Conservation (phyloP, 1,140 invertebrate species). For the Micrasema longulum region DNA sequence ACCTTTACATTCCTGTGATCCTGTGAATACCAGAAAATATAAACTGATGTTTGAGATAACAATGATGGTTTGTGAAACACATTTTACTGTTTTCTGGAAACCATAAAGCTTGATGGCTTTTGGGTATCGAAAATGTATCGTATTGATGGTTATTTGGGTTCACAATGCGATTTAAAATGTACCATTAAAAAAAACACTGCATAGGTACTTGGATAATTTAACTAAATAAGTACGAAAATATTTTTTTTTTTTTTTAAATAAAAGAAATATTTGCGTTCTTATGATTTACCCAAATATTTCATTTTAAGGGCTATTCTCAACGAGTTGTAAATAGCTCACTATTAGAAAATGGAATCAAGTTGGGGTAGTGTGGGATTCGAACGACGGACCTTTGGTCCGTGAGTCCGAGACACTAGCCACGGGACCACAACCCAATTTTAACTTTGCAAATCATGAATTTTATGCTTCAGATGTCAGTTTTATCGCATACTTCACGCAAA, state of each 20-base stretch:
- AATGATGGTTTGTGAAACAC: conserved; percentile 6
- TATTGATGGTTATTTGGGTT: neutral
- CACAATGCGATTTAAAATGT: neutral
- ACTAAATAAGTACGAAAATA: neutral
- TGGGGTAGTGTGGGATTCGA: no score
- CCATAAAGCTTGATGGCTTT: conserved; percentile 15
- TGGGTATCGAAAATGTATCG: neutral
- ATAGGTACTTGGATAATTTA: neutral
- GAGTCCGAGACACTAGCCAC: neutral
- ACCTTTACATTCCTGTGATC: neutral
- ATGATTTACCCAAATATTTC: no score
- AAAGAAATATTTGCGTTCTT: no score
- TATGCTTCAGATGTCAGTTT: no score
- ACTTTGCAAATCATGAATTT: neutral
- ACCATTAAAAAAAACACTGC: neutral
- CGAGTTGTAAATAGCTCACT: no score
- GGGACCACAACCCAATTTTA: no score
- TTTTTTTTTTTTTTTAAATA: neutral
- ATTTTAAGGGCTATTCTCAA: no score
- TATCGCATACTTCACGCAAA: no score
- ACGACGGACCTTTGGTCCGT: no score
- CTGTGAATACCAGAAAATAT: conserved; percentile 18
- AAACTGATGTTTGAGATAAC: neutral
- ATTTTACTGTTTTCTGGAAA: conserved; percentile 3
- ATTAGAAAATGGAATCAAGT: no score